Evolutionary conservation across 2,113 vertebrate species (phyloP), one percentile per base, ranked within the genome.

Genomic region (Aptenodytes patagonicus): DNA sequence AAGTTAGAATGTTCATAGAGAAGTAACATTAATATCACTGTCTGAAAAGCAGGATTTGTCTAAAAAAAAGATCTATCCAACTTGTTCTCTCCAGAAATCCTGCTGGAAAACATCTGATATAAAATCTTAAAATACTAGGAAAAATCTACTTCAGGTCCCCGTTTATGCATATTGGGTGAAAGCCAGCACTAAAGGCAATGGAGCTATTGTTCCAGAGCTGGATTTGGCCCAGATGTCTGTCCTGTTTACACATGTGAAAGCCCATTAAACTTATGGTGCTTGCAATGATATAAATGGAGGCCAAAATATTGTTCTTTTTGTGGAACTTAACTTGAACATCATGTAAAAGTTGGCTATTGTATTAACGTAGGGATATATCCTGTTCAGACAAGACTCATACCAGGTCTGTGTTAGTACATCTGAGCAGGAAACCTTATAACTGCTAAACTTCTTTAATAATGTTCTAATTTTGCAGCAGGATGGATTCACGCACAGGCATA

Each of bases 161-260:
- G 1, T 80, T 97, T 91, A 93, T 92, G 54, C 79, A n/a, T 28
- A 34, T 24, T 94, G 95, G 79, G 60, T 83, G 32, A 93, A 81
- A 92, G 90, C 93, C 92, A 96, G n/a, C 12, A 22, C 58, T 83
- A 55, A 83, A 90, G 85, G 68, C 88, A 95, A 90, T 73, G 75
- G 79, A 83, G 25, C 80, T 87, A 77, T 91, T 95, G 77, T 88
- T 93, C 66, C 19, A 66, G 58, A 80, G 29, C 68, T 94, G 92
- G 76, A 95, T 92, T 81, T 75, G 42, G 47, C 85, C 76, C 95
- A 94, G 68, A 70, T 47, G 20, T 80, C 90, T 90, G 32, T 94
- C 80, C 64, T 88, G 58, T 88, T 93, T 87, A 88, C 58, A 85
- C 31, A 62, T 80, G 40, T 93, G 85, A 64, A 83, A 91, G 18